Evolutionary conservation across 23 tunicate genomes (phyloP).

Genomic region (Oikopleura albicans): DNA sequence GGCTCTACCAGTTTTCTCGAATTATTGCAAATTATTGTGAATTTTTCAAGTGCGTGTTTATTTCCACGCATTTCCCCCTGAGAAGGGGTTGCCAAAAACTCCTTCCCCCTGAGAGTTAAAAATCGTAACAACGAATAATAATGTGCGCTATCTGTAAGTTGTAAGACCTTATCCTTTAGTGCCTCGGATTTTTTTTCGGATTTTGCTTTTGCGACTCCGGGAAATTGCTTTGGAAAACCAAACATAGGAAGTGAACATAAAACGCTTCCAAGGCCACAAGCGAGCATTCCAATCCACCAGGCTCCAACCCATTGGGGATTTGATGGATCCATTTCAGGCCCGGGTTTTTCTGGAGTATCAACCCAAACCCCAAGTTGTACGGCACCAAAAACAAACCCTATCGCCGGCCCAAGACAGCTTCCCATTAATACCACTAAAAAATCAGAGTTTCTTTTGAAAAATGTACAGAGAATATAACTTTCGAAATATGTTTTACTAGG

Average conservation of each 20-base stretch:
- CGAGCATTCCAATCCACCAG: constrained; percentile 88
- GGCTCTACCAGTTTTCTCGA: too few relatives aligned
- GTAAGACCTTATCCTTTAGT: background rate
- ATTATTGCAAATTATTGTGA: too few relatives aligned
- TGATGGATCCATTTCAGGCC: constrained; percentile 26
- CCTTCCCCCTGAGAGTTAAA: too few relatives aligned
- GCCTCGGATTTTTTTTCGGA: background rate
- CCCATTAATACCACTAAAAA: background rate
- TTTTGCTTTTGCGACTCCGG: constrained; percentile 26
- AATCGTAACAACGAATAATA: too few relatives aligned
- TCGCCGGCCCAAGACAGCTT: constrained; percentile 25
- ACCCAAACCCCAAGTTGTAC: constrained; percentile 7
- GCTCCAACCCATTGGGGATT: constrained; percentile 98
- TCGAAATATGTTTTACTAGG: too few relatives aligned
- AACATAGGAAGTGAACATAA: constrained; percentile 34
- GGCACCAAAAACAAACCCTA: constrained; percentile 24
- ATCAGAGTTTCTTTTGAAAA: too few relatives aligned
- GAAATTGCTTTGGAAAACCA: constrained; percentile 64
- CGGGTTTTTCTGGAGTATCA: background rate
- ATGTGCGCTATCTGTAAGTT: too few relatives aligned
- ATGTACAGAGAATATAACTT: too few relatives aligned
- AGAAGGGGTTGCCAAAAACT: too few relatives aligned
- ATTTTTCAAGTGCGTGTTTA: too few relatives aligned
- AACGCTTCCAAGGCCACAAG: constrained; percentile 39
- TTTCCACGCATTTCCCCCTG: too few relatives aligned